These are phyloP conservation scores for Oryzias celebensis DNA, from an alignment of 2,113 vertebrate species.

Conservation along the genomic window DNA sequence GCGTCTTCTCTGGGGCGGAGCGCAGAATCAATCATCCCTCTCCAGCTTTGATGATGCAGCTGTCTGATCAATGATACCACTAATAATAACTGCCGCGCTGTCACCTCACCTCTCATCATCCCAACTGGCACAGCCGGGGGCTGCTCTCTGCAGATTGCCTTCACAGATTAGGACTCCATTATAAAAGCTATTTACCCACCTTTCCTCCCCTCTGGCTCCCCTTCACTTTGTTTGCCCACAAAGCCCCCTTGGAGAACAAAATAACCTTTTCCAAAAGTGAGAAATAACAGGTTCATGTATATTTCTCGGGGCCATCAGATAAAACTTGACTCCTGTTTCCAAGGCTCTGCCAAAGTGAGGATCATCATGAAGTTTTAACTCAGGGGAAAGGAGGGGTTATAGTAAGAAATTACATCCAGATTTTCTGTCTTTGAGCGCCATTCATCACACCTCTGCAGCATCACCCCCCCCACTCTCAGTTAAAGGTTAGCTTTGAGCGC, in stretches of 20 bases:
- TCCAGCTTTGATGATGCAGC: constrained; percentile 53
- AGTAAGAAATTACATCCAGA: constrained; percentile 30
- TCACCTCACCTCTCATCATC: constrained; percentile 72
- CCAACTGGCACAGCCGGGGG: constrained; percentile 67
- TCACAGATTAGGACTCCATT: constrained; percentile 79
- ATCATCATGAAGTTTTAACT: constrained; percentile 26
- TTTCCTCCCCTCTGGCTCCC: constrained; percentile 64
- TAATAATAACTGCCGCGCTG: constrained; percentile 80
- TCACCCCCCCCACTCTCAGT: constrained; percentile 42
- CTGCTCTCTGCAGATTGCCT: constrained; percentile 76
- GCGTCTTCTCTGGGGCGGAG: constrained; percentile 53
- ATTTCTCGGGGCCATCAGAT: constrained; percentile 44
- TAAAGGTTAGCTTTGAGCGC: constrained; percentile 60
- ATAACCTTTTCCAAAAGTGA: constrained; percentile 56
- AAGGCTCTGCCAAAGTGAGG: constrained; percentile 6
- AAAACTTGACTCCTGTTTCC: constrained; percentile 28
- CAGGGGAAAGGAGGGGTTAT: background rate
- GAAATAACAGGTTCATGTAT: constrained; percentile 54
- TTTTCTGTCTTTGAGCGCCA: constrained; percentile 18
- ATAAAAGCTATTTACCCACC: constrained; percentile 76
- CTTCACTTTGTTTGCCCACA: constrained; percentile 73
- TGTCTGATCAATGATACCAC: constrained; percentile 81
- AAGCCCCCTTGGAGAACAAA: constrained; percentile 53
- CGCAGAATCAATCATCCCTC: constrained; percentile 73
- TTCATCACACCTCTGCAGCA: constrained; percentile 51